Evolutionary conservation across 2,113 vertebrate genomes (phyloP).

Genomic region (Nansenia antarctica): DNA sequence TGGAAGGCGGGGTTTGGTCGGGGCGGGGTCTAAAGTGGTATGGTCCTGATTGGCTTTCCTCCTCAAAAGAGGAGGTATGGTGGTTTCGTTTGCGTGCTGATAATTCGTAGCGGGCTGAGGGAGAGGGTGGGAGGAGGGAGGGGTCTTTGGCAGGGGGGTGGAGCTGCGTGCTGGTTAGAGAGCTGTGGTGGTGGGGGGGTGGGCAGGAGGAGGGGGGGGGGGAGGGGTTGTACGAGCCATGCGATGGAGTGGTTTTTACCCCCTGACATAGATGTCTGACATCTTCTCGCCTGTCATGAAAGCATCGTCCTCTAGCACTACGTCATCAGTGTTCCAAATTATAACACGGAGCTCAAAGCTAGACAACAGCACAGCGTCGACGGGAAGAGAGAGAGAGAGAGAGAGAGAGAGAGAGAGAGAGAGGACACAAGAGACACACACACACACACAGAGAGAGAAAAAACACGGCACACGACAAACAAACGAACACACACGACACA

Average conservation of each 20-base stretch:
- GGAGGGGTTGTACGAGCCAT: constrained; percentile 64
- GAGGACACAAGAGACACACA: constrained; percentile 41
- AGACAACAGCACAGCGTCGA: constrained; percentile 69
- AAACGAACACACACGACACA: constrained; percentile 16
- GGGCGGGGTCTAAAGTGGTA: too few relatives aligned
- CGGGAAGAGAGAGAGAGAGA: constrained; percentile 59
- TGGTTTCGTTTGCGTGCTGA: constrained; percentile 36
- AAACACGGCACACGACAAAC: constrained; percentile 14
- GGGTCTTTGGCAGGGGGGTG: constrained; percentile 25
- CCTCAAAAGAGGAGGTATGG: constrained; percentile 10
- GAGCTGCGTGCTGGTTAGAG: constrained; percentile 41
- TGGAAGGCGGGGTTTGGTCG: too few relatives aligned
- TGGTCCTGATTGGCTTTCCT: constrained; percentile 27
- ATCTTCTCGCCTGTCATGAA: constrained; percentile 83
- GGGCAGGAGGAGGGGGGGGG: neutral
- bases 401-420: constrained; percentile 38
- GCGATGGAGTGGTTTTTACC: constrained; percentile 74
- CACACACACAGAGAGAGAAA: constrained; percentile 53
- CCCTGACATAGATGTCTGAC: constrained; percentile 84
- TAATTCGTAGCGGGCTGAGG: neutral
- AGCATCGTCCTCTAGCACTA: constrained; percentile 81
- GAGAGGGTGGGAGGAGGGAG: constrained; percentile 14
- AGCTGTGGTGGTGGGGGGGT: constrained; percentile 4
- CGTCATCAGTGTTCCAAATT: constrained; percentile 79
- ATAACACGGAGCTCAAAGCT: constrained; percentile 79